Evolutionary conservation across 2,888 invertebrate genomes (phyloP).

Genomic region (Ceraclea dissimilis): DNA sequence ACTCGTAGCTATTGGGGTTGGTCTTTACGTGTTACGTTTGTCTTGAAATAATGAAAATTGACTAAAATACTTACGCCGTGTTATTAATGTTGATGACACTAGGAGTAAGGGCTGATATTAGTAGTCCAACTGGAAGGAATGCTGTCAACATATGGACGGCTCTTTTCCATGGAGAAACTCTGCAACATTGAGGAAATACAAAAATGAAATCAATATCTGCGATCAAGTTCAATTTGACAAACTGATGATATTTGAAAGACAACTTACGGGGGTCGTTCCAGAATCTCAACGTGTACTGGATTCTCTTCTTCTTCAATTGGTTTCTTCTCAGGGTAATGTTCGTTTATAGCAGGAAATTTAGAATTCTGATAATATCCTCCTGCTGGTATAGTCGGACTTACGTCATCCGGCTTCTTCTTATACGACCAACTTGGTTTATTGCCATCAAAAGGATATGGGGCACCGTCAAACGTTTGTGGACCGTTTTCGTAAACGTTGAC

Average conservation of each 20-base stretch:
- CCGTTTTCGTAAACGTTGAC: neutral
- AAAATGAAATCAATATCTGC: too few species aligned
- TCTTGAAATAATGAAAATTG: too few species aligned
- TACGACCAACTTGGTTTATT: slow-evolving; percentile 18
- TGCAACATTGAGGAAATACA: slow-evolving; percentile 25
- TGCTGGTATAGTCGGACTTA: slow-evolving; percentile 12
- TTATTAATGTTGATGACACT: slow-evolving; percentile 53
- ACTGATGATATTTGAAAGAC: too few species aligned
- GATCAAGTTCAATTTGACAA: too few species aligned
- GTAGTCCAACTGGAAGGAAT: slow-evolving; percentile 61
- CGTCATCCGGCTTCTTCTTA: slow-evolving; percentile 13
- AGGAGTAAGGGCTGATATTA: slow-evolving; percentile 63
- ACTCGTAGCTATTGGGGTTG: too few species aligned
- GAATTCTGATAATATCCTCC: slow-evolving; percentile 23
- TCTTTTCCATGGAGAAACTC: slow-evolving; percentile 52
- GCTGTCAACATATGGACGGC: slow-evolving; percentile 59
- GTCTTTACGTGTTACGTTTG: too few species aligned
- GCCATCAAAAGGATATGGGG: slow-evolving; percentile 18
- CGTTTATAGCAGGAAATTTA: slow-evolving; percentile 17
- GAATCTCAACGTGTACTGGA: neutral
- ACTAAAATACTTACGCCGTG: slow-evolving; percentile 21
- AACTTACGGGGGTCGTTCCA: neutral
- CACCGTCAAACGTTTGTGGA: slow-evolving; percentile 1
- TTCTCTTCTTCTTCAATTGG: slow-evolving; percentile 1
- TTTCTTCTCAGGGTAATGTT: slow-evolving; percentile 15